Evolutionary conservation across 2,797 vertebrate genomes (phyloP).

Genomic region (Sebastiscus albofasciatus): DNA sequence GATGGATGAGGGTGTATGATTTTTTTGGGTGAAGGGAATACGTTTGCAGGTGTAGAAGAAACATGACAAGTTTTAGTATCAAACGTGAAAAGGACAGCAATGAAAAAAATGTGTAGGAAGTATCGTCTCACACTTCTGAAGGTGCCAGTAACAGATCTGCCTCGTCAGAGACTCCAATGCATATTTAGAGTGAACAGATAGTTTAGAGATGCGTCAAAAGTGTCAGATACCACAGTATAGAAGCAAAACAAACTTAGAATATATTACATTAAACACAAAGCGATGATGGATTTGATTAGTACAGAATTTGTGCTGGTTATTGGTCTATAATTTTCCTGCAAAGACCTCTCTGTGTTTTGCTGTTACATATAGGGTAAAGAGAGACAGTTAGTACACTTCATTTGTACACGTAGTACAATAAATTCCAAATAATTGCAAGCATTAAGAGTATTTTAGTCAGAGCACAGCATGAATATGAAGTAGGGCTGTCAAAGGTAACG

Average conservation of each 20-base stretch:
- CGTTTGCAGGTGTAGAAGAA: background rate
- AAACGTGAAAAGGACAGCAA: background rate
- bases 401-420: background rate
- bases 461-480: background rate
- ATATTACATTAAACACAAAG: background rate
- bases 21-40: background rate
- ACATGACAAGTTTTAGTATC: background rate
- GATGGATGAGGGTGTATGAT: background rate
- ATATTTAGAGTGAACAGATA: conserved; percentile 5
- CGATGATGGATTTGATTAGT: background rate
- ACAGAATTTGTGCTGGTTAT: background rate
- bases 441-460: background rate
- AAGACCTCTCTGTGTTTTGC: background rate
- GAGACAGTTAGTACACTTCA: background rate
- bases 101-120: background rate
- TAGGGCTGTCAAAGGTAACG: no score
- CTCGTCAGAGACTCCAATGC: conserved; percentile 20
- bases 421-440: background rate
- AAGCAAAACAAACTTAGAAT: background rate
- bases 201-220: background rate
- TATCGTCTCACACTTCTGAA: conserved; percentile 27
- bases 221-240: background rate
- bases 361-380: background rate
- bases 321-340: background rate
- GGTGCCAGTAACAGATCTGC: conserved; percentile 37